Evolutionary conservation across 2,113 vertebrate genomes (phyloP).

Genomic region (Phylloscopus trochiloides): DNA sequence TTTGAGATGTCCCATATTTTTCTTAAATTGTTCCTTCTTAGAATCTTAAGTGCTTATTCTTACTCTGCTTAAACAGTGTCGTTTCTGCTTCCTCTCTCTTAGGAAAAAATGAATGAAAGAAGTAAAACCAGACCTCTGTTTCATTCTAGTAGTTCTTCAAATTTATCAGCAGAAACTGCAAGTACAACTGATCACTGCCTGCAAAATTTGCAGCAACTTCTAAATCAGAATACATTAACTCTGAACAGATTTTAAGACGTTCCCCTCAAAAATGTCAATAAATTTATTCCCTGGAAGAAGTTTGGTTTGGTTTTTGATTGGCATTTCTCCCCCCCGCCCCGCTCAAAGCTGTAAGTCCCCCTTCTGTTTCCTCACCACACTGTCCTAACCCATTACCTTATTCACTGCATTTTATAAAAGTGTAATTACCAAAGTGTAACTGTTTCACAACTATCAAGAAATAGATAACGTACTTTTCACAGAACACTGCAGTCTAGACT

Average conservation of each 20-base stretch:
- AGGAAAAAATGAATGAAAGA: not conserved
- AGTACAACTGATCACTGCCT: not conserved
- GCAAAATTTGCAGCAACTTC: not conserved
- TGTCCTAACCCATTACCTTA: not conserved
- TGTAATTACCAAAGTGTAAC: not conserved
- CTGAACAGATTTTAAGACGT: not conserved
- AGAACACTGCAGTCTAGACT: not conserved
- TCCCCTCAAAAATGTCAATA: not conserved
- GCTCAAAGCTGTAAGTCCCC: fast-evolving
- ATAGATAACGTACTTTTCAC: not conserved
- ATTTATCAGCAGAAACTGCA: not conserved
- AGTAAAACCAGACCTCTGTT: not conserved
- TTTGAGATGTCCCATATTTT: not conserved
- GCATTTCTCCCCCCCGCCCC: fast-evolving
- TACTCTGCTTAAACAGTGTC: not conserved
- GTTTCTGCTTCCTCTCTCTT: not conserved
- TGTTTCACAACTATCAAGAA: not conserved
- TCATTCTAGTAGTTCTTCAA: not conserved
- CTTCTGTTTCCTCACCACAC: not conserved
- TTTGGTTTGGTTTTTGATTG: not conserved
- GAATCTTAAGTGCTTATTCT: not conserved
- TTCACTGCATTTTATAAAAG: not conserved
- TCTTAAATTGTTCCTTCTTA: not conserved
- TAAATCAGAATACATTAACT: not conserved
- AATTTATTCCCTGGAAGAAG: not conserved